Base-by-base conservation (phyloP, 2,113 vertebrate genomes). In the Xenopus borealis region DNA sequence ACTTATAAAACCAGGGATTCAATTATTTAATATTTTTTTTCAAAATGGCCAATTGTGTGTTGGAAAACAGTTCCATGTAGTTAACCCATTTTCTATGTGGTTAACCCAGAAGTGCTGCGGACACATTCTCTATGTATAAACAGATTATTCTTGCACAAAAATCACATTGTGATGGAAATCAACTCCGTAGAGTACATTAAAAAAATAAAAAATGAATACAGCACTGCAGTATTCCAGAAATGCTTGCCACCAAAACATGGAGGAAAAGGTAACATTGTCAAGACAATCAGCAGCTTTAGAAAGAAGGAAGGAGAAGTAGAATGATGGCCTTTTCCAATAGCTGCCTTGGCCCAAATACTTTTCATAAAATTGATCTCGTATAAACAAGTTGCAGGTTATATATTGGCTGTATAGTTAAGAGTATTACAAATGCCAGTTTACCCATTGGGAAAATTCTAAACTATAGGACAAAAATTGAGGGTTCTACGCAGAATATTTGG, bases 71-170 rank as follows among this genome's bases (percentile, higher is more conserved):
- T 55, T 55, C 6, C 11, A 50, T 7, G 14, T 9, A n/a, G 53
- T 55, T 55, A 55, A 55, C 17, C 14, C 53, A n/a, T 55, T 55
- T n/a, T 50, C 2, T n/a, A 4, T n/a, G 17, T n/a, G 17, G 53
- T 16, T 55, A 55, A 55, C 53, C 6, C 10, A 3, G 61, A 62
- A 68, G 66, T 69, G 66, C 73, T 75, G 73, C 73, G 12, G 57
- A 62, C 65, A 75, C 73, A 75, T 69, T 73, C 53, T 73, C 58
- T 1, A 23, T 75, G 73, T 69, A 75, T 69, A 75, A 75, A 69
- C 61, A 75, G 73, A 75, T 69, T 44, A 33, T 44, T 75, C 55
- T 69, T 40, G 33, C 58, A 75, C 20, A 62, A 16, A 16, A n/a
- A 65, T n/a, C 13, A 65, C 3, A 18, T 45, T n/a, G 33, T 11